phyloP scores from a whole-genome alignment of 1,140 invertebrate genomes.

The Sitobion miscanthi region DNA sequence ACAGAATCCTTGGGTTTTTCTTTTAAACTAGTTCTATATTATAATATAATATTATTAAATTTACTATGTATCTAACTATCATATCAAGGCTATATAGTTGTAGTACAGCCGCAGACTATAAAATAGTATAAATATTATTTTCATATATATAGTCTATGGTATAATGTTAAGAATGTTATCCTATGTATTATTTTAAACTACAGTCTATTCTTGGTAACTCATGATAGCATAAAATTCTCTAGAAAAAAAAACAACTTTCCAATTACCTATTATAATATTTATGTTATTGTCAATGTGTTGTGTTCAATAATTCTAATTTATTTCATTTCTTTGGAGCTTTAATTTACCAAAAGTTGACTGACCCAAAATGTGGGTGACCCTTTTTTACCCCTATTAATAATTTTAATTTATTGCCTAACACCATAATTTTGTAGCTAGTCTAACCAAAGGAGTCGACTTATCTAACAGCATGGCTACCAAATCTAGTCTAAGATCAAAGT shows the following conservation, averaged over 20 bases:
- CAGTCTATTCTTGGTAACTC: neutral
- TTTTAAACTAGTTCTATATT: neutral
- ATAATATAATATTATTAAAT: neutral
- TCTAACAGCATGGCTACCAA: slow-evolving; percentile 56
- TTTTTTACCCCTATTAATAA: neutral
- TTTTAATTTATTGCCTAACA: slow-evolving; percentile 28
- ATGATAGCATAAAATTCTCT: neutral
- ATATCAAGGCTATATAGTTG: neutral
- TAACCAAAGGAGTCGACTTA: slow-evolving; percentile 50
- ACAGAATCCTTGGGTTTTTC: neutral
- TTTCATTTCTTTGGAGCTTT: neutral
- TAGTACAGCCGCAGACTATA: neutral
- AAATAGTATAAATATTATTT: no score
- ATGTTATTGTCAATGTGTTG: neutral
- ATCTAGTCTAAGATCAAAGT: slow-evolving; percentile 68
- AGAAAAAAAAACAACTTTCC: neutral
- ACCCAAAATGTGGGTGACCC: neutral
- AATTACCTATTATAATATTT: neutral
- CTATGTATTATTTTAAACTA: neutral
- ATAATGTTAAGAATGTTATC: neutral
- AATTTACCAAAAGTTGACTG: neutral
- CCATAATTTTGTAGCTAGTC: slow-evolving; percentile 50
- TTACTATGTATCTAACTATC: neutral
- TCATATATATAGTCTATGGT: neutral
- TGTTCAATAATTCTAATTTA: neutral